Evolutionary conservation across 2,888 invertebrate species (phyloP), one percentile per base, ranked within the genome.

Genomic region (Melitaea athalia): DNA sequence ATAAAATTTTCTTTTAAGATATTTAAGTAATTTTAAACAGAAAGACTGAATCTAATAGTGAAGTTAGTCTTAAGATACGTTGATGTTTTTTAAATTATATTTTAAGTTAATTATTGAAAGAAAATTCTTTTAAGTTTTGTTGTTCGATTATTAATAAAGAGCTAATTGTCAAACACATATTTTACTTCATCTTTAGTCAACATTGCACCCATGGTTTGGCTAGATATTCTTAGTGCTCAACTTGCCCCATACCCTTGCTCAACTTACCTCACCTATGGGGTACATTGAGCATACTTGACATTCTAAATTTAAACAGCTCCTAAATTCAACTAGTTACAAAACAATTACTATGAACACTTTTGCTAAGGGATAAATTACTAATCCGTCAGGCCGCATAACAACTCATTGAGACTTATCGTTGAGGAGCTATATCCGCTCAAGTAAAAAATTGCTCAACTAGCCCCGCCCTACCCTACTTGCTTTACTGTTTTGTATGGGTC

Each of bases 291-390:
- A 47, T 47, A 47, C 47, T 47, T 47, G 47, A 47, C 47, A 14
- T 47, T 14, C 71, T 74, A 67, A 72, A 74, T 63, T 71, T 73
- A 72, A 75, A 75, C 73, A 76, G 68, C 76, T 77, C 72, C 70
- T 75, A 73, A 76, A 74, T 69, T 64, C 45, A 59, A 69, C 47
- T 67, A 70, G 3, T 64, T 69, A 69, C 15, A 64, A 68, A 71
- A 47, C 55, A 47, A 47, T 33, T 47, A 47, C 47, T 47, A 47
- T 47, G 12, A 53, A 63, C 60, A 62, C 61, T 70, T 74, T 74
- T 72, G 68, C 0, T 53, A 60, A 73, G 68, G 64, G 62, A 71
- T 71, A 68, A 73, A 67, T 66, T 60, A 68, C 61, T 8, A 67
- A 72, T 67, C 69, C 69, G 69, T 72, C 69, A 67, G n/a, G n/a